Evolutionary conservation across 2,797 vertebrate genomes (phyloP).

Genomic region (Crenuchus spilurus): DNA sequence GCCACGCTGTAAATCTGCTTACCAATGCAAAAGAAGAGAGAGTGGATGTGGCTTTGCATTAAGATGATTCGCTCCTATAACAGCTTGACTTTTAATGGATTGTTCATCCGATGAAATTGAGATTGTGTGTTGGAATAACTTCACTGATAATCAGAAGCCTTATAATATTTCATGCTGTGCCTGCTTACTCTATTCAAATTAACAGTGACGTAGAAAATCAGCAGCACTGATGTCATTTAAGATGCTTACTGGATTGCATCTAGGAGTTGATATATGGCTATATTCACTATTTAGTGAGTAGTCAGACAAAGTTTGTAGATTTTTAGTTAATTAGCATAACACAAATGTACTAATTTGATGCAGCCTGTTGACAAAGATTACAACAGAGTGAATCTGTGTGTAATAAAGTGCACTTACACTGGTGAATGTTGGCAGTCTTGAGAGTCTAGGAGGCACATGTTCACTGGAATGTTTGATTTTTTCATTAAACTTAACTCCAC

Average conservation of each 20-base stretch:
- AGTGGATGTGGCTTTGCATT: constrained; percentile 69
- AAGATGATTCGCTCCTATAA: constrained; percentile 79
- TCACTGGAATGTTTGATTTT: constrained; percentile 42
- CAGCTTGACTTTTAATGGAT: constrained; percentile 62
- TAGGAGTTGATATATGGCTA: constrained; percentile 2
- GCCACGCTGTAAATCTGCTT: constrained; percentile 61
- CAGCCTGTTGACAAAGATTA: not conserved
- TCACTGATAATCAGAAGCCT: not conserved
- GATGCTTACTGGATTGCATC: constrained; percentile 37
- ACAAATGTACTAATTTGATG: not conserved
- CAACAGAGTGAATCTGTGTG: constrained; percentile 15
- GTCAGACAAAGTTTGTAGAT: constrained; percentile 1
- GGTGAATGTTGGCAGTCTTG: constrained; percentile 44
- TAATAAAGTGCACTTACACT: constrained; percentile 35
- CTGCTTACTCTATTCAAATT: constrained; percentile 15
- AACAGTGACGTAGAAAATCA: constrained; percentile 40
- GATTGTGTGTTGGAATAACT: constrained; percentile 11
- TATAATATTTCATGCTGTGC: constrained; percentile 1
- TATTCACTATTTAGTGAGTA: not conserved
- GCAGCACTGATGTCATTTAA: constrained; percentile 40
- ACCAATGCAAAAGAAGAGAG: constrained; percentile 79
- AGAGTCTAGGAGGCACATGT: constrained; percentile 35
- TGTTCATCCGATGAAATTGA: not conserved
- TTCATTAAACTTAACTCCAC: constrained; percentile 25
- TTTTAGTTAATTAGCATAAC: constrained; percentile 9